phyloP scores from a whole-genome alignment of 1,140 invertebrate species.

The Magallana gigas region DNA sequence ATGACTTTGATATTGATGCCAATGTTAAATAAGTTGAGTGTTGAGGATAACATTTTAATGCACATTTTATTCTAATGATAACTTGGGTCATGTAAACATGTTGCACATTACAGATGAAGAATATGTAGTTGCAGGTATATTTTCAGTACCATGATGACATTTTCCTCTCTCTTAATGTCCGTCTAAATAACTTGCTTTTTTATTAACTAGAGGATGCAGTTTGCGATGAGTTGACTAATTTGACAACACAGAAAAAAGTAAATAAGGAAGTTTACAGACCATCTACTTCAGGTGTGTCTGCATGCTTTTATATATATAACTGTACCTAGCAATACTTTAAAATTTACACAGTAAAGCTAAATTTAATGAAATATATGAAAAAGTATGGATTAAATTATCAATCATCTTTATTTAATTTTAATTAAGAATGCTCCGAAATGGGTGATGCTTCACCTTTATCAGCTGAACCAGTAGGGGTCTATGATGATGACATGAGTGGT shows the following conservation, averaged over 20 bases:
- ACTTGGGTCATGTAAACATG: not conserved
- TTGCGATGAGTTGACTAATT: not conserved
- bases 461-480: slow-evolving; percentile 2
- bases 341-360: not conserved
- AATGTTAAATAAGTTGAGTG: not conserved
- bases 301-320: not conserved
- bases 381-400: not conserved
- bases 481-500: not conserved
- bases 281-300: not conserved
- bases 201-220: not conserved
- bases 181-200: not conserved
- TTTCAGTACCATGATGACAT: not conserved
- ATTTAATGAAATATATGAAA: not conserved
- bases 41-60: not conserved
- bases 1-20: not conserved
- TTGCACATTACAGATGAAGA: not conserved
- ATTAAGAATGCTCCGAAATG: not conserved
- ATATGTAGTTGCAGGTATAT: not conserved
- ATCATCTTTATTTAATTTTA: not conserved
- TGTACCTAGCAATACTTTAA: too few relatives aligned
- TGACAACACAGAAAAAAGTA: not conserved
- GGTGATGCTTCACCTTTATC: not conserved
- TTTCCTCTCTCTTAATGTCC: not conserved
- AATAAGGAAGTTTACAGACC: not conserved
- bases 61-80: not conserved